Evolutionary conservation across 1,140 invertebrate genomes (phyloP).

Genomic region (Drosophila sucinea): DNA sequence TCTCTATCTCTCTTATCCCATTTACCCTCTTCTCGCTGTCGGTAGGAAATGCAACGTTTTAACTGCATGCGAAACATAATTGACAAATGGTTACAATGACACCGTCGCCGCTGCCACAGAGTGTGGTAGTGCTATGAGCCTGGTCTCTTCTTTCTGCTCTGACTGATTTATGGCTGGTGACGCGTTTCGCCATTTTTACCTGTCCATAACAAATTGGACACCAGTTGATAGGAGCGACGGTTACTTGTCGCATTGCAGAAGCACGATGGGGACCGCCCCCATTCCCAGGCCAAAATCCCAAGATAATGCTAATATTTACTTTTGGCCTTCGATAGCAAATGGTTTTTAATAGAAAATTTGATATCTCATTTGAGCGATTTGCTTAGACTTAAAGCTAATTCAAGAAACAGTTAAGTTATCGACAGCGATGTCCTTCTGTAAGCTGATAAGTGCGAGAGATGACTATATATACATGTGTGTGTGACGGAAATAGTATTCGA

Average conservation of each 20-base stretch:
- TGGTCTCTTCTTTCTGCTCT: constrained; percentile 8
- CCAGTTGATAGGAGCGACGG: constrained; percentile 67
- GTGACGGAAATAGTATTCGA: too few relatives aligned
- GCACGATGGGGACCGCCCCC: background rate
- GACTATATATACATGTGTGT: too few relatives aligned
- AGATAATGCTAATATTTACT: constrained; percentile 1
- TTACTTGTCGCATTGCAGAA: constrained; percentile 77
- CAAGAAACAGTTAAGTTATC: too few relatives aligned
- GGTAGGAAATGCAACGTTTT: constrained; percentile 65
- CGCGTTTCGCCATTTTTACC: constrained; percentile 75
- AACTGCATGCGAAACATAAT: constrained; percentile 71
- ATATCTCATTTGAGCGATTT: too few relatives aligned
- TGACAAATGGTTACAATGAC: constrained; percentile 68
- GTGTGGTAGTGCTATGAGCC: background rate
- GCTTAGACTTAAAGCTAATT: too few relatives aligned
- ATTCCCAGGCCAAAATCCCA: background rate
- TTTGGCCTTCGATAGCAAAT: background rate
- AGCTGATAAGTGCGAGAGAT: too few relatives aligned
- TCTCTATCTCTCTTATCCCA: background rate
- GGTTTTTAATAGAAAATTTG: too few relatives aligned
- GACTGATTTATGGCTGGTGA: constrained; percentile 65
- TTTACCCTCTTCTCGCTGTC: constrained; percentile 13
- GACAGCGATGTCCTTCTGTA: too few relatives aligned
- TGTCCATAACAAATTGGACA: constrained; percentile 79
- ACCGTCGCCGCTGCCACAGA: constrained; percentile 11